These are phyloP conservation scores for Neoniphon sammara DNA, from an alignment of 2,797 vertebrate species.

Conservation along the genomic window DNA sequence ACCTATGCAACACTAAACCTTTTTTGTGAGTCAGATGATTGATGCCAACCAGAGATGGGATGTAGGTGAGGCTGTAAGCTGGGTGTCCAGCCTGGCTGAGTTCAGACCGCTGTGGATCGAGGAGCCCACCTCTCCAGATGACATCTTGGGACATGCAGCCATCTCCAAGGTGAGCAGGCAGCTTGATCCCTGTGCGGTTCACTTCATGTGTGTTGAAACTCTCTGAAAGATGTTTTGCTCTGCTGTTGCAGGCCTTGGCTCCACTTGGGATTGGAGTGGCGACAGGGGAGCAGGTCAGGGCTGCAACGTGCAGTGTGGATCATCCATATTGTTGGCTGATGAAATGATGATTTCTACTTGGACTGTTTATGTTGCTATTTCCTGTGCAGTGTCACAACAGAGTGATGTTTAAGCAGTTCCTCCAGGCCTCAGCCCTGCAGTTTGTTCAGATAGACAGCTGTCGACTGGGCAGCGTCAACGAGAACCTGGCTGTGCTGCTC, in stretches of 20 bases:
- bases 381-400: constrained; percentile 83
- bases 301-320: not conserved
- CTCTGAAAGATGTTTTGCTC: not conserved
- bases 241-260: constrained; percentile 81
- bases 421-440: constrained; percentile 87
- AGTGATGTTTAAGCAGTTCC: constrained; percentile 91
- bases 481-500: constrained; percentile 88
- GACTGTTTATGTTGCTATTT: constrained; percentile 4
- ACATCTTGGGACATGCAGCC: constrained; percentile 85
- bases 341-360: not conserved
- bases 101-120: constrained; percentile 88
- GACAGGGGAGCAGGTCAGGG: constrained; percentile 85
- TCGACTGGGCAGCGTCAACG: constrained; percentile 89
- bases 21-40: constrained; percentile 76
- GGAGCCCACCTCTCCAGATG: constrained; percentile 87
- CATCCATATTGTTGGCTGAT: not conserved
- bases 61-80: constrained; percentile 83
- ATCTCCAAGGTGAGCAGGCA: constrained; percentile 82
- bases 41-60: constrained; percentile 90
- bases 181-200: not conserved
- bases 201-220: not conserved
- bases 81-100: constrained; percentile 83
- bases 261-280: constrained; percentile 84
- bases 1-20: not conserved
- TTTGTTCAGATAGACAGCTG: constrained; percentile 92